A percentile compares a stretch with the other conserved stretches of the same genome.
phyloP scores from a whole-genome alignment of 35 echinoderm and acorn worm species.

The Ptychodera flava region DNA sequence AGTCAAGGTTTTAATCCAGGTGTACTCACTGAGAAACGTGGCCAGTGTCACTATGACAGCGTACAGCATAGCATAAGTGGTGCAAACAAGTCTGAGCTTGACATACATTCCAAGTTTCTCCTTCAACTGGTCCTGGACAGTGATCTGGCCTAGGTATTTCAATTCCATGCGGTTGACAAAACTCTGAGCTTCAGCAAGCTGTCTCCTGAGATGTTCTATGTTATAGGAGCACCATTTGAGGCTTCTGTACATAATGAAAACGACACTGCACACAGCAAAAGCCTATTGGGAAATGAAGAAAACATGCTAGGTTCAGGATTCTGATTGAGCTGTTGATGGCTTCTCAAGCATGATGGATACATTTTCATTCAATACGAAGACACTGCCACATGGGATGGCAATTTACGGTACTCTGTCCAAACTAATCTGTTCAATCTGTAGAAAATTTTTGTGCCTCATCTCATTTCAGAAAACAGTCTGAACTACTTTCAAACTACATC shows the following conservation, averaged over 20 bases:
- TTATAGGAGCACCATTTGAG: conserved; percentile 95
- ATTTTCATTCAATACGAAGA: no score
- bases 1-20: conserved; percentile 58
- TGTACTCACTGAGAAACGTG: conserved; percentile 80
- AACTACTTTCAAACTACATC: no score
- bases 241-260: conserved; percentile 80
- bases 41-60: conserved; percentile 88
- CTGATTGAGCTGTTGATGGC: not conserved
- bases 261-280: conserved; percentile 83
- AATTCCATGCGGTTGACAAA: conserved; percentile 66
- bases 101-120: conserved; percentile 80
- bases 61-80: conserved; percentile 89
- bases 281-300: conserved; percentile 55
- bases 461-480: no score
- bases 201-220: conserved; percentile 56
- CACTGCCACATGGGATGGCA: no score
- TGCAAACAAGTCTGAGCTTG: conserved; percentile 60
- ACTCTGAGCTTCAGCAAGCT: conserved; percentile 45
- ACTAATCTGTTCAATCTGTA: no score
- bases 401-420: no score
- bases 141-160: conserved; percentile 44
- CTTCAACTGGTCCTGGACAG: conserved; percentile 54
- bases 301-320: not conserved
- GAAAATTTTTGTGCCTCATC: no score
- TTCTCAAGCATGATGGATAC: no score